Evolutionary conservation across 1,140 invertebrate species (phyloP), one percentile per base, ranked within the genome.

Genomic region (Bradysia coprophila): DNA sequence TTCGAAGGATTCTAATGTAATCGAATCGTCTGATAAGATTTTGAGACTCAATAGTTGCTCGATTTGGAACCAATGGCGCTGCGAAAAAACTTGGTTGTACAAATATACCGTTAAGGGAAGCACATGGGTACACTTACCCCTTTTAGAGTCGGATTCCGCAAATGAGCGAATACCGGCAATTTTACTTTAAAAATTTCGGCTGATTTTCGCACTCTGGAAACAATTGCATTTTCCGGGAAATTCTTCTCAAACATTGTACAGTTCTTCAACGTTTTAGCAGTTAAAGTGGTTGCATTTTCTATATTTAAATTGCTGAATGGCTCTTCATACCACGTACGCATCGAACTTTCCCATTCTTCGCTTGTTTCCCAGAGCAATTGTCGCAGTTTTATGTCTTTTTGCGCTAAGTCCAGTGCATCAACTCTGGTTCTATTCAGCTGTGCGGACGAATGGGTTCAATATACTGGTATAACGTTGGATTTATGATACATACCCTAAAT

Each of bases 61-160:
- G 15, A 93, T 80, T 51, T 75, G 72, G 2, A 76, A 63, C 87
- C 86, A 91, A 56, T 92, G 87, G 2, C 88, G 72, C 23, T 61
- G 24, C 13, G 6, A 28, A 28, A 13, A 39, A n/a, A 41, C 39
- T 21, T n/a, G 10, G 19, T 11, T 11, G 38, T 32, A 38, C n/a
- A n/a, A 31, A 46, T n/a, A 40, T 19, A 24, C 22, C 22, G 18
- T 24, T 34, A 28, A 28, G 13, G 13, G 20, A n/a, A n/a, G n/a
- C n/a, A n/a, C n/a, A n/a, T n/a, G n/a, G n/a, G n/a, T 34, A 31
- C 21, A 15, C 2, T 16, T 47, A 60, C 57, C 22, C 49, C 48
- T 43, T 56, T 51, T 2, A 61, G 38, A 41, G 52, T 55, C 10
- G 52, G 46, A 52, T 61, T 60, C 1, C 58, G 46, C 8, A 61